Evolutionary conservation across 23 tunicate genomes (phyloP).

Genomic region (Ciona savignyi): DNA sequence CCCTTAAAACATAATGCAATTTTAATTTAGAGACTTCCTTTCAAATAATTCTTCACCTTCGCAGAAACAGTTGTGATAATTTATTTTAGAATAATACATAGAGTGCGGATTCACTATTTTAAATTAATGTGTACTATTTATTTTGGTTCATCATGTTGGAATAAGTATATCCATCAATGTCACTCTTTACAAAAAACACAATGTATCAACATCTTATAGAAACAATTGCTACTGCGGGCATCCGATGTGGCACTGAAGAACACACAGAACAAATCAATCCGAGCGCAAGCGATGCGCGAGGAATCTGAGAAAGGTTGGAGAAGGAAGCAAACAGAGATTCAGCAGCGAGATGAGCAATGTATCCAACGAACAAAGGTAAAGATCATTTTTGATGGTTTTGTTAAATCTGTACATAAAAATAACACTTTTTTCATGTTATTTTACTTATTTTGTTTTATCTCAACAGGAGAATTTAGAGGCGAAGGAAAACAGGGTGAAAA

Average conservation of each 20-base stretch:
- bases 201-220: too few species aligned
- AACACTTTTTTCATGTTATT: too few species aligned
- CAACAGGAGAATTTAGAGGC: conserved; percentile 49
- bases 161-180: too few species aligned
- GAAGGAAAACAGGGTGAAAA: conserved; percentile 51
- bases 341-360: conserved; percentile 30
- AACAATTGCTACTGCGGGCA: conserved; percentile 12
- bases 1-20: not conserved
- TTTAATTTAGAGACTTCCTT: not conserved
- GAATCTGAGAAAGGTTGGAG: conserved; percentile 45
- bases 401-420: too few species aligned
- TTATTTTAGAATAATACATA: too few species aligned
- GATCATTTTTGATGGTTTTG: too few species aligned
- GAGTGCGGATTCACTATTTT: too few species aligned
- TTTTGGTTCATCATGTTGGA: too few species aligned
- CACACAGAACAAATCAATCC: conserved; percentile 33
- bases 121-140: too few species aligned
- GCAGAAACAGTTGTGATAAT: too few species aligned
- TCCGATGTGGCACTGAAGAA: conserved; percentile 29
- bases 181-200: too few species aligned
- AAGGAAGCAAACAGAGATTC: conserved; percentile 33
- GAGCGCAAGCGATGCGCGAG: conserved; percentile 54
- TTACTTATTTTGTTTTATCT: not conserved
- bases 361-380: conserved; percentile 24
- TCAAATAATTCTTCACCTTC: not conserved